Conservation (phyloP, 2,797 vertebrate species). For the Nannoperca obscura region DNA sequence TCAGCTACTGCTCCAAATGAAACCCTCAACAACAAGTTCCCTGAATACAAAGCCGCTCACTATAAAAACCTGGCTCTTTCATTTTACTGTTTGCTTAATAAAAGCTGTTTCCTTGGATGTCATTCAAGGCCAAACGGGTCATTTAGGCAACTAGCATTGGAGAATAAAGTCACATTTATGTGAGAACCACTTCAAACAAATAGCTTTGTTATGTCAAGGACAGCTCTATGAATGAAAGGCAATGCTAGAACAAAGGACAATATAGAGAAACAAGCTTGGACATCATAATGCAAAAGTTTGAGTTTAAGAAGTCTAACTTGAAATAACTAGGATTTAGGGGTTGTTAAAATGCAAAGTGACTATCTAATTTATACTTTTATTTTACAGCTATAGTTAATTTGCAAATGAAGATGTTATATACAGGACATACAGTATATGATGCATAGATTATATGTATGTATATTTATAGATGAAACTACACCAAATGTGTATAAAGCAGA, state of each 20-base stretch:
- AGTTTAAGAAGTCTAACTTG: background rate
- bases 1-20: constrained; percentile 13
- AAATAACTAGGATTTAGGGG: background rate
- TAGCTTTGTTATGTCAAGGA: background rate
- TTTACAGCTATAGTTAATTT: background rate
- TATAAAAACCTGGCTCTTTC: background rate
- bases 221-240: too few relatives aligned
- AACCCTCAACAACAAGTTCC: background rate
- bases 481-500: background rate
- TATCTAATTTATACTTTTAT: background rate
- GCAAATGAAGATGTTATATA: background rate
- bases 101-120: constrained; percentile 2
- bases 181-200: background rate
- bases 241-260: too few relatives aligned
- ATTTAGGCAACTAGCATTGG: background rate
- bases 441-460: background rate
- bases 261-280: too few relatives aligned
- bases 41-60: constrained; percentile 11
- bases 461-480: background rate
- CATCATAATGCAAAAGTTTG: background rate
- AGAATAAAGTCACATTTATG: too few relatives aligned
- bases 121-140: background rate
- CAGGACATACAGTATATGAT: background rate
- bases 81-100: constrained; percentile 1
- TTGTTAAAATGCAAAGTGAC: background rate